A percentile compares a stretch with the other conserved stretches of the same genome.
These are phyloP conservation scores for Augiades crinisus DNA, from an alignment of 2,888 invertebrate genomes.

Conservation along the genomic window DNA sequence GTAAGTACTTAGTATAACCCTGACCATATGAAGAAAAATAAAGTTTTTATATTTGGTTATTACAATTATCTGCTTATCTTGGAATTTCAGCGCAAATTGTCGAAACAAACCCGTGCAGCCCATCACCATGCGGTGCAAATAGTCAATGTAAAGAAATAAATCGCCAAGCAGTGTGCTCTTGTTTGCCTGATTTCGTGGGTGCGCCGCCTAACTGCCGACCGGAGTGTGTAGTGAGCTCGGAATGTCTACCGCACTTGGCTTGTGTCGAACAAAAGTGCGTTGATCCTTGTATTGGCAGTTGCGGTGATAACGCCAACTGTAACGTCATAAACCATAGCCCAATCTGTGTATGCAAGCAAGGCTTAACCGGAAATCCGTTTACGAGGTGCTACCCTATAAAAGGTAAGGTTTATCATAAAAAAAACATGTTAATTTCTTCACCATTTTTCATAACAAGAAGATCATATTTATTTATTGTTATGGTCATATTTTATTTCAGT, in stretches of 20 bases:
- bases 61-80: not conserved
- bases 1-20: constrained; percentile 53
- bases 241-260: constrained; percentile 84
- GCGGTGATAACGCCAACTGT: constrained; percentile 83
- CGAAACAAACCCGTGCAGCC: constrained; percentile 60
- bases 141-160: constrained; percentile 88
- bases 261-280: constrained; percentile 86
- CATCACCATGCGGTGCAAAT: constrained; percentile 88
- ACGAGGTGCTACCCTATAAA: constrained; percentile 84
- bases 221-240: constrained; percentile 86
- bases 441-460: too few relatives aligned
- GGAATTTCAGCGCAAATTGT: constrained; percentile 47
- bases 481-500: constrained; percentile 43
- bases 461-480: constrained; percentile 6
- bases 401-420: constrained; percentile 47
- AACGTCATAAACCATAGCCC: constrained; percentile 86
- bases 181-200: constrained; percentile 83
- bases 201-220: constrained; percentile 87
- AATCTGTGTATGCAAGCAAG: constrained; percentile 87
- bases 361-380: constrained; percentile 89
- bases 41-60: too few relatives aligned
- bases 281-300: constrained; percentile 84
- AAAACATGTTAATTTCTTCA: too few relatives aligned
- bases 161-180: constrained; percentile 87
- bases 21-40: too few relatives aligned